Evolutionary conservation across 2,113 vertebrate genomes (phyloP).

Genomic region (Labrus mixtus): DNA sequence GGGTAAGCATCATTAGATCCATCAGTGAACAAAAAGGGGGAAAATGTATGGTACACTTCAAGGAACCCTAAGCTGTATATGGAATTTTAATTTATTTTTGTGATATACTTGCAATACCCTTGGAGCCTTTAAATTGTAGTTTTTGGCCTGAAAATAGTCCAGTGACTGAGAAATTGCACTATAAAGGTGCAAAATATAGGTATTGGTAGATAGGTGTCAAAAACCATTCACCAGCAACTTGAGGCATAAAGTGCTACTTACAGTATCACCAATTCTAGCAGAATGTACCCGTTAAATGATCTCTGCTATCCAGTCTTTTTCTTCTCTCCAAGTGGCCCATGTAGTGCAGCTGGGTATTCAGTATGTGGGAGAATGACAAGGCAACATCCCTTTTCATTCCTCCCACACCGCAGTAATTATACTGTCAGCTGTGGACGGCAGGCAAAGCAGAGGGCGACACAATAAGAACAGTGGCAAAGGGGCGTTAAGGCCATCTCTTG

Average conservation of each 20-base stretch:
- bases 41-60: too few species aligned
- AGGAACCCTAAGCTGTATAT: too few species aligned
- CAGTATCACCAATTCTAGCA: neutral
- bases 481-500: slow-evolving; percentile 79
- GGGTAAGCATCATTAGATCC: too few species aligned
- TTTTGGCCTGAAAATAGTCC: neutral
- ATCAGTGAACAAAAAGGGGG: too few species aligned
- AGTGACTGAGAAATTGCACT: neutral
- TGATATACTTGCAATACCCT: neutral
- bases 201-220: too few species aligned
- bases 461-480: slow-evolving; percentile 84
- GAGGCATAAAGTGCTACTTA: neutral
- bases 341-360: slow-evolving; percentile 87
- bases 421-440: slow-evolving; percentile 84
- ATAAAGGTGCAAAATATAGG: neutral
- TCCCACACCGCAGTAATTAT: slow-evolving; percentile 88
- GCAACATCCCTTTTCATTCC: slow-evolving; percentile 84
- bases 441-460: slow-evolving; percentile 79
- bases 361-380: slow-evolving; percentile 85
- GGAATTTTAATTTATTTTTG: too few species aligned
- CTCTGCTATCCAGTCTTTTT: slow-evolving; percentile 15
- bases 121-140: too few species aligned
- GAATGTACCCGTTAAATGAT: slow-evolving; percentile 3
- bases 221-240: too few species aligned
- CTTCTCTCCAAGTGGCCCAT: slow-evolving; percentile 26